A percentile compares a stretch with the other conserved stretches of the same genome.
Evolutionary conservation across 2,797 vertebrate species (phyloP).

Genomic region (Channallabes apus): DNA sequence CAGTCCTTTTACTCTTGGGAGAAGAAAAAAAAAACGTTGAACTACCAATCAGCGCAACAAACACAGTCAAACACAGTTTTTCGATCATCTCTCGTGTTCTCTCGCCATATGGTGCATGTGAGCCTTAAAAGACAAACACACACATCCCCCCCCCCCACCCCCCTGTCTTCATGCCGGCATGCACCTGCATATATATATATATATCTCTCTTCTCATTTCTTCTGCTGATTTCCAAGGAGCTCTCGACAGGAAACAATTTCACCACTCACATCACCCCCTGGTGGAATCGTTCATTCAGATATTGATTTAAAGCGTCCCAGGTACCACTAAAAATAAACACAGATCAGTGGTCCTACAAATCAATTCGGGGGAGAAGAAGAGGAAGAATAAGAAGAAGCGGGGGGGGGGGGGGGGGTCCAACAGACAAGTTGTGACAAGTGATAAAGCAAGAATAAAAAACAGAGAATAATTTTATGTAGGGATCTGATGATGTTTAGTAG

Average conservation of each 20-base stretch:
- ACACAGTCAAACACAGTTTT: background rate
- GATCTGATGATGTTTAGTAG: constrained; percentile 10
- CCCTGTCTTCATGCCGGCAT: background rate
- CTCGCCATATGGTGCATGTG: background rate
- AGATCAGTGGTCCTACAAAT: constrained; percentile 13
- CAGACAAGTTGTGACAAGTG: background rate
- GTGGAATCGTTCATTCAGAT: constrained; percentile 23
- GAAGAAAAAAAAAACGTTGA: background rate
- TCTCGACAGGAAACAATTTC: constrained; percentile 30
- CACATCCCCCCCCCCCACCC: background rate
- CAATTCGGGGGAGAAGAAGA: background rate
- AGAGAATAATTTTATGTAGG: background rate
- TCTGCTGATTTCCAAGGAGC: constrained; percentile 5
- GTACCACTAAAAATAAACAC: constrained; percentile 29
- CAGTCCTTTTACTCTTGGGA: background rate
- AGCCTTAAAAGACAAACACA: background rate
- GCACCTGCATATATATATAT: background rate
- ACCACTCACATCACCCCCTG: constrained; percentile 33
- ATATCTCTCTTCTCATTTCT: background rate
- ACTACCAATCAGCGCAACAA: background rate
- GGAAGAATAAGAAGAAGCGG: constrained; percentile 22
- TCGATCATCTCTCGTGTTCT: background rate
- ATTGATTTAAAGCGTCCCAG: constrained; percentile 36
- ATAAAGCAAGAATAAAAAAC: background rate
- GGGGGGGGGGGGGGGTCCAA: background rate